Evolutionary conservation across 2,888 invertebrate genomes (phyloP).

Genomic region (Drosophila recens): DNA sequence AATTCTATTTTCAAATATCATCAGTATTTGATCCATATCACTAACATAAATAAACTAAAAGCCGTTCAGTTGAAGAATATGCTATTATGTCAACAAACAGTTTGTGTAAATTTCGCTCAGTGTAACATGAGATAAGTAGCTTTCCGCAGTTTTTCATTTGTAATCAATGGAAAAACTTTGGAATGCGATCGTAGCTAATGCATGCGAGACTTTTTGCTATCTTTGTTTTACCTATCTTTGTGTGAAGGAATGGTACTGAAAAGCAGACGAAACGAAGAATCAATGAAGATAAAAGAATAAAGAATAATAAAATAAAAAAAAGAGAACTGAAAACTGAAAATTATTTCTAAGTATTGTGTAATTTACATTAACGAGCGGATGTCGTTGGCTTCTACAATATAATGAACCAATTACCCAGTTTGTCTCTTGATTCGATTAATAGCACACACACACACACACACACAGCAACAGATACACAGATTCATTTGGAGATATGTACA

Average conservation of each 20-base stretch:
- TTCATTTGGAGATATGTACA: slow-evolving; percentile 23
- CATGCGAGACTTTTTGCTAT: background rate
- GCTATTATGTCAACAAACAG: background rate
- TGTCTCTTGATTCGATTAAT: slow-evolving; percentile 80
- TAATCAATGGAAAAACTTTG: slow-evolving; percentile 7
- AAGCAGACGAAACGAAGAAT: slow-evolving; percentile 1
- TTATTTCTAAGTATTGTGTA: slow-evolving; percentile 74
- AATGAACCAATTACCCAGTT: slow-evolving; percentile 80
- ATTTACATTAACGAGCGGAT: slow-evolving; percentile 78
- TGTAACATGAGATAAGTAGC: background rate
- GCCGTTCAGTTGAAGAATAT: background rate
- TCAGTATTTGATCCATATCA: background rate
- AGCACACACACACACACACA: slow-evolving; percentile 39
- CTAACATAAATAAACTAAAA: background rate
- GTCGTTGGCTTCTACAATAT: slow-evolving; percentile 78
- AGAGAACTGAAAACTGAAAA: slow-evolving; percentile 15
- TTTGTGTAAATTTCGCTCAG: slow-evolving; percentile 3
- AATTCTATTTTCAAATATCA: background rate
- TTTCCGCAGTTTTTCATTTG: slow-evolving; percentile 1
- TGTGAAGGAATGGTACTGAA: slow-evolving; percentile 7
- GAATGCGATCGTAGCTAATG: slow-evolving; percentile 2
- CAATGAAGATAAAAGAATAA: background rate
- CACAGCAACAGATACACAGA: slow-evolving; percentile 21
- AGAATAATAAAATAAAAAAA: background rate
- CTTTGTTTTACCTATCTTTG: background rate